phyloP scores from a whole-genome alignment of 2,113 vertebrate species.

The Myotis davidii region DNA sequence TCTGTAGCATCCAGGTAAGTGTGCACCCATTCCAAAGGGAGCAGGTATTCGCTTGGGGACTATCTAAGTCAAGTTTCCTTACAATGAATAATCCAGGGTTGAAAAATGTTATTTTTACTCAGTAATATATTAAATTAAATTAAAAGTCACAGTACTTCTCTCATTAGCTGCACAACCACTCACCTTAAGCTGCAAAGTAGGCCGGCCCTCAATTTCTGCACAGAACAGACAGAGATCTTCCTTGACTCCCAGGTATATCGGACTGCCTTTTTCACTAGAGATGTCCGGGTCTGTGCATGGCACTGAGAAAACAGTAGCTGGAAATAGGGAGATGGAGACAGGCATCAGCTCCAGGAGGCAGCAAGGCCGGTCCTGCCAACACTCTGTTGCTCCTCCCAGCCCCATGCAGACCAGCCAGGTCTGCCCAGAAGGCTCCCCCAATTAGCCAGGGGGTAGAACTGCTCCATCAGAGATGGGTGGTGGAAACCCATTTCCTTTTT shows the following conservation, averaged over 20 bases:
- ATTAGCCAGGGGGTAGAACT: background rate
- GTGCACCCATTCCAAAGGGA: background rate
- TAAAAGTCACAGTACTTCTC: background rate
- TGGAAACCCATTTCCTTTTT: background rate
- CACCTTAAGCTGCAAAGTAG: conserved; percentile 62
- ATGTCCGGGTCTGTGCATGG: background rate
- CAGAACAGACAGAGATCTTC: conserved; percentile 24
- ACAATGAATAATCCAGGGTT: background rate
- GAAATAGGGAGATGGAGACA: background rate
- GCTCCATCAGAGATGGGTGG: background rate
- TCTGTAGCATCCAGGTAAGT: background rate
- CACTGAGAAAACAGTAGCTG: conserved; percentile 6
- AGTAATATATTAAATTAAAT: background rate
- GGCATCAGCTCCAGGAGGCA: background rate
- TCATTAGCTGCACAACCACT: background rate
- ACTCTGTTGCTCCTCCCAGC: background rate
- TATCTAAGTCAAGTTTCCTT: background rate
- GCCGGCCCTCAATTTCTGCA: background rate
- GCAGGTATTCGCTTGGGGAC: background rate
- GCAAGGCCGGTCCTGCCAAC: background rate
- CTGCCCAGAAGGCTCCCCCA: rapidly evolving
- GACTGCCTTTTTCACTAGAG: background rate
- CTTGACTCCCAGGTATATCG: conserved; percentile 45
- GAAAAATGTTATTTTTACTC: background rate
- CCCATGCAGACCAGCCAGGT: background rate